phyloP scores from a whole-genome alignment of 2,797 vertebrate species.

The Cottoperca gobio region DNA sequence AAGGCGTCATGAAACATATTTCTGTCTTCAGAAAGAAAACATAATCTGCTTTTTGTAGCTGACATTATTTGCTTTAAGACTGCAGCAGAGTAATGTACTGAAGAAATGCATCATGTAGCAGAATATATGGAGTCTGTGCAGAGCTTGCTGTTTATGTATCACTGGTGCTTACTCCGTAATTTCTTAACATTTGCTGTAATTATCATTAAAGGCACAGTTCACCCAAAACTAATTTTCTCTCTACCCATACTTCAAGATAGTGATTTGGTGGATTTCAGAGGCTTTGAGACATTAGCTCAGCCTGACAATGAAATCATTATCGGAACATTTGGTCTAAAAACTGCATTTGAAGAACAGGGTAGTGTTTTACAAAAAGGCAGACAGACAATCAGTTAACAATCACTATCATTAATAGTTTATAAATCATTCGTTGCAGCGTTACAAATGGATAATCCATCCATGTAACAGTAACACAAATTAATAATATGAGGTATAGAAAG shows the following conservation, averaged over 20 bases:
- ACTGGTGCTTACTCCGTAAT: constrained; percentile 22
- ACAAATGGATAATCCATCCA: constrained; percentile 11
- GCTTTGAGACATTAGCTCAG: constrained; percentile 29
- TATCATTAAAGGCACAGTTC: constrained; percentile 18
- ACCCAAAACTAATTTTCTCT: constrained; percentile 3
- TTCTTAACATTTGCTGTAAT: constrained; percentile 21
- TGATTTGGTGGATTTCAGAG: constrained; percentile 25
- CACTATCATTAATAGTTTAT: constrained; percentile 31
- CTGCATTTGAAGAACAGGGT: background rate
- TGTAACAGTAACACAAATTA: background rate
- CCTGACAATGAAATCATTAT: background rate
- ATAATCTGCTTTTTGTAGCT: background rate
- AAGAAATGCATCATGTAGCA: background rate
- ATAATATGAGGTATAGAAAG: no score
- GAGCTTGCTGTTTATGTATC: background rate
- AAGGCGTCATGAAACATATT: background rate
- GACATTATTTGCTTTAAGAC: background rate
- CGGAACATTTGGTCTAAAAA: constrained; percentile 24
- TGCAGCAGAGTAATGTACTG: background rate
- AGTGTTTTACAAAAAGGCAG: background rate
- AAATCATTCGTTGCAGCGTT: constrained; percentile 7
- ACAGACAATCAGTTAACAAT: background rate
- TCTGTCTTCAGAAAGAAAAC: background rate
- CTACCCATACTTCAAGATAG: background rate
- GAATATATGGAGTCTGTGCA: background rate